Evolutionary conservation across 2,797 vertebrate genomes (phyloP).

Genomic region (Channa striata): DNA sequence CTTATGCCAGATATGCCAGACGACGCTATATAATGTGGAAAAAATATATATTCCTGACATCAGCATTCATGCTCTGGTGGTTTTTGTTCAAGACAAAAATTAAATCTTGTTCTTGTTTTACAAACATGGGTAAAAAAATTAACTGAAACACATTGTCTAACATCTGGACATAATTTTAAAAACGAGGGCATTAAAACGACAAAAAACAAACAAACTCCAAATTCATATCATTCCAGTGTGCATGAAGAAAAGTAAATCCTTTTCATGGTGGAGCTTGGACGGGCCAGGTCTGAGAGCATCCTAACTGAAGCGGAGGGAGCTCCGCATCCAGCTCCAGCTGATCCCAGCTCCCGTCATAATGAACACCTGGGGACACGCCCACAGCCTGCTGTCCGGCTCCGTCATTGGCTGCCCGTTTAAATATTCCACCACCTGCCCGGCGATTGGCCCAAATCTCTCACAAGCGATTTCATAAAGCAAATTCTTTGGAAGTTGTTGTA

Average conservation of each 20-base stretch:
- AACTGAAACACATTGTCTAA: too few relatives aligned
- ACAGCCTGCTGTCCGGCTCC: conserved; percentile 22
- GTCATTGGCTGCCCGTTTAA: conserved; percentile 72
- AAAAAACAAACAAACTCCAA: not conserved
- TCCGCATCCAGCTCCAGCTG: conserved; percentile 48
- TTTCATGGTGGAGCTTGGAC: conserved; percentile 9
- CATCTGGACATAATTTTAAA: not conserved
- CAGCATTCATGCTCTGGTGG: too few relatives aligned
- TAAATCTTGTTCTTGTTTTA: too few relatives aligned
- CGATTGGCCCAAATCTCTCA: conserved; percentile 75
- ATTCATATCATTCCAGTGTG: not conserved
- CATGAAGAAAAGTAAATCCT: too few relatives aligned
- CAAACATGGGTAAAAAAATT: too few relatives aligned
- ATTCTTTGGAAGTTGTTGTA: conserved; percentile 82
- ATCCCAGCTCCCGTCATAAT: conserved; percentile 23
- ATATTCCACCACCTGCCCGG: conserved; percentile 59
- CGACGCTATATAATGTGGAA: not conserved
- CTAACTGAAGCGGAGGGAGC: conserved; percentile 19
- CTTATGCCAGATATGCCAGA: not conserved
- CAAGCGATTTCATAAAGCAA: conserved; percentile 84
- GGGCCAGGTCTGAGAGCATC: conserved; percentile 34
- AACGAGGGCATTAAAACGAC: not conserved
- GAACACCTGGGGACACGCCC: conserved; percentile 69
- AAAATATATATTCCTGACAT: not conserved
- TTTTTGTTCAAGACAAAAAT: too few relatives aligned